Base-by-base conservation (phyloP, 2,888 invertebrate species). In the Aporophyla nigra region DNA sequence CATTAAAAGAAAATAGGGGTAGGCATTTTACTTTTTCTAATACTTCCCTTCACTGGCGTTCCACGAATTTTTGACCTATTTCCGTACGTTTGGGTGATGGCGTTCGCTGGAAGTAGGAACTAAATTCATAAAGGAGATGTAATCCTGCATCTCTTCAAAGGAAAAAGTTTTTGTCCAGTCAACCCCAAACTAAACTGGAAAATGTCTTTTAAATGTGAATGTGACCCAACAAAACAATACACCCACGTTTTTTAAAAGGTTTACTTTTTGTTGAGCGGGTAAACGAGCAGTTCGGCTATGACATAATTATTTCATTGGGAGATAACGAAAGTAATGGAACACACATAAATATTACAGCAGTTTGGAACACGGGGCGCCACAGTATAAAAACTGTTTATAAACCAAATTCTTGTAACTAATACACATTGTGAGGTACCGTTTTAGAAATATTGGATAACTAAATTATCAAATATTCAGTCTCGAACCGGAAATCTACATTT, bases 281-380 rank as follows among this genome's bases (percentile, higher is more conserved):
- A 66, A 80, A 78, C 75, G 76, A 78, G 68, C 80, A 71, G 68
- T 78, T 79, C 67, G 77, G 76, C 71, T 84, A 73, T 67, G 66
- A 66, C 81, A 76, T 27, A 74, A 83, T 87, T 86, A 76, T 77
- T 74, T 80, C 46, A 73, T 73, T 73, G 61, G 61, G 43, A 53
- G 67, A 53, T 76, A 51, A 66, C 51, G 9, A 68, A 71, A 56
- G 24, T 59, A 76, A 66, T 53, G 46, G 61, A 49, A 71, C 43
- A 65, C 59, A 58, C 46, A 53, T 58, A 66, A 71, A 72, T 82
- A 58, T n/a, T 53, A 71, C n/a, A 61, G 5, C 27, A 58, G 53
- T 71, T 58, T 71, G 33, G n/a, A 76, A 77, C 40, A 61, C 62
- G 66, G 59, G 53, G 14, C 59, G 21, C n/a, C n/a, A 56, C 21